Percentiles rank a stretch among this genome's conserved stretches.
These are phyloP conservation scores for Lipophrys pholis DNA, from an alignment of 2,113 vertebrate species.

Conservation along the genomic window DNA sequence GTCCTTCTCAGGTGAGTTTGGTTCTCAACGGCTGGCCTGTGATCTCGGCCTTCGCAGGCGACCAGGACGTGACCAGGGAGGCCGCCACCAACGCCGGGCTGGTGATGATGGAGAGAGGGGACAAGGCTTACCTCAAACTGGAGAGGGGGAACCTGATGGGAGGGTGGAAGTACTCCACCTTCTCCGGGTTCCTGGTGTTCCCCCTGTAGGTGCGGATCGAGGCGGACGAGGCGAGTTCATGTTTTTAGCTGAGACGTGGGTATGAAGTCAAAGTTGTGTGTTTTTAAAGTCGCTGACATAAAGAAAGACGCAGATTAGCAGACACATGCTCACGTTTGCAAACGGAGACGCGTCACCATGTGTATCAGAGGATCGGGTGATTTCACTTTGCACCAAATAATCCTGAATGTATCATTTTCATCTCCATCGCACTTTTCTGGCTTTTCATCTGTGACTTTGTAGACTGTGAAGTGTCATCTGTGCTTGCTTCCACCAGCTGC, in stretches of 20 bases:
- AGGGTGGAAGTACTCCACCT: constrained; percentile 91
- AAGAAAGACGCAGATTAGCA: background rate
- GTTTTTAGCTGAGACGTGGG: background rate
- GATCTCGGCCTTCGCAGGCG: constrained; percentile 89
- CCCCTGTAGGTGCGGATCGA: constrained; percentile 76
- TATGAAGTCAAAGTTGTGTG: constrained; percentile 1
- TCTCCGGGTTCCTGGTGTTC: constrained; percentile 91
- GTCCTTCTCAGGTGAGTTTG: constrained; percentile 84
- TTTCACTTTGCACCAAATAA: constrained; percentile 30
- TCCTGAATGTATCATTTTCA: constrained; percentile 54
- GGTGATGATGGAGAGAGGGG: constrained; percentile 88
- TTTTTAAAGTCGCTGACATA: background rate
- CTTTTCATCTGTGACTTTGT: constrained; percentile 5
- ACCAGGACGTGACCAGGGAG: constrained; percentile 90
- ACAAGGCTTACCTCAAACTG: constrained; percentile 89
- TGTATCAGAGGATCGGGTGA: constrained; percentile 9
- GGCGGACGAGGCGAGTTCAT: background rate
- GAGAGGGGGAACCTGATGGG: constrained; percentile 90
- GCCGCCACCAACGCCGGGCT: constrained; percentile 89
- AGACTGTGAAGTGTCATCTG: constrained; percentile 7
- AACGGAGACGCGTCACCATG: constrained; percentile 9
- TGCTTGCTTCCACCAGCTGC: constrained; percentile 30
- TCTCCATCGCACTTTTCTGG: constrained; percentile 23
- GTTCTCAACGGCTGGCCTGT: constrained; percentile 89
- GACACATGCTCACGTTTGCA: background rate